phyloP scores from a whole-genome alignment of 2,888 invertebrate genomes.

The Metacarcinus magister region DNA sequence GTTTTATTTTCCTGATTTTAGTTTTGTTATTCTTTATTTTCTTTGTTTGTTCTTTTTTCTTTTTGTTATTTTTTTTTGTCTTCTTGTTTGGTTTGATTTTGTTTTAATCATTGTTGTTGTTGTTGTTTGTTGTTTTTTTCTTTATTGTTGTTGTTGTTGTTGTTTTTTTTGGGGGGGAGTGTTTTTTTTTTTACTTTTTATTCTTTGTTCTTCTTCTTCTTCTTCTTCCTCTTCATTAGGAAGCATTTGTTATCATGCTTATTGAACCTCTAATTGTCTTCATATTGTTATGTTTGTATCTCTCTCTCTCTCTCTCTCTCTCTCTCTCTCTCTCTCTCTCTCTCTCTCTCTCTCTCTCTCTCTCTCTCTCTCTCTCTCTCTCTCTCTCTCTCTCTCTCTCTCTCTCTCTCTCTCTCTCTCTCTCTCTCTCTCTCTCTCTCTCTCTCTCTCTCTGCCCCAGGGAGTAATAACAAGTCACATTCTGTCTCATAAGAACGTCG shows the following conservation, averaged over 20 bases:
- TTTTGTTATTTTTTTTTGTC: too few species aligned
- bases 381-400: conserved; percentile 31
- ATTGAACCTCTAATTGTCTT: background rate
- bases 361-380: conserved; percentile 38
- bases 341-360: conserved; percentile 19
- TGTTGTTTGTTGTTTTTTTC: background rate
- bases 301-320: conserved; percentile 51
- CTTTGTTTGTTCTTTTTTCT: too few species aligned
- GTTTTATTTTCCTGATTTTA: background rate
- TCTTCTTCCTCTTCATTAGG: background rate
- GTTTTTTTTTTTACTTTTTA: background rate
- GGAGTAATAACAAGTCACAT: conserved; percentile 59
- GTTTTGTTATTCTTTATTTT: background rate
- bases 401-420: conserved; percentile 62
- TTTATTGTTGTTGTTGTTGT: background rate
- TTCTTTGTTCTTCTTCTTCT: background rate
- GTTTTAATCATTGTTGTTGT: too few species aligned
- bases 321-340: conserved; percentile 34
- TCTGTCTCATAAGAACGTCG: conserved; percentile 51
- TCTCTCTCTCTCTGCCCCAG: conserved; percentile 53
- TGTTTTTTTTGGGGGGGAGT: too few species aligned
- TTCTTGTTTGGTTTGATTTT: too few species aligned
- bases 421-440: conserved; percentile 55
- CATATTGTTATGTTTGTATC: background rate
- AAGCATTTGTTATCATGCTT: background rate